A percentile compares a stretch with the other conserved stretches of the same genome.
Conservation (phyloP, 1,140 invertebrate species). For the Drosophila sturtevanti region DNA sequence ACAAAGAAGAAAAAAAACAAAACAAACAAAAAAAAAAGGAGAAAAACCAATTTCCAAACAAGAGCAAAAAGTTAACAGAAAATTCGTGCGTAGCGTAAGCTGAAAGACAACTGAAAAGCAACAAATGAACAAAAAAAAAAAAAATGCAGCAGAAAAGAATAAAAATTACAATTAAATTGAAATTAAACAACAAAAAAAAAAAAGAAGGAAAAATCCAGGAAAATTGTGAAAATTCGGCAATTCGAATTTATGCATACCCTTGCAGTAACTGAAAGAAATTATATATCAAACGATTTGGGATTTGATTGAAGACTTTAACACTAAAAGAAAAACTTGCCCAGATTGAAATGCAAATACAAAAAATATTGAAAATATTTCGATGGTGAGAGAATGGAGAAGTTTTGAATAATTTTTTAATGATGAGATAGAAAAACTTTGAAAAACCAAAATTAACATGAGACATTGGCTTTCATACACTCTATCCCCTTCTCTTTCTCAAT, state of each 20-base stretch:
- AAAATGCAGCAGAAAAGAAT: conserved; percentile 6
- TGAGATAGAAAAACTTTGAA: too few relatives aligned
- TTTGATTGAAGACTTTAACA: too few relatives aligned
- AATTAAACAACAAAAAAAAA: not conserved
- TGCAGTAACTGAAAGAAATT: too few relatives aligned
- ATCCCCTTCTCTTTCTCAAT: too few relatives aligned
- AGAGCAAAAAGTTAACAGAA: conserved; percentile 18
- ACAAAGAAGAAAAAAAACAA: not conserved
- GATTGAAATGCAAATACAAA: too few relatives aligned
- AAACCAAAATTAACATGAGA: too few relatives aligned
- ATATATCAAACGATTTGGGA: not conserved
- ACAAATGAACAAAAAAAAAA: conserved; percentile 13
- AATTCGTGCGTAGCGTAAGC: conserved; percentile 18
- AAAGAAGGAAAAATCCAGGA: not conserved
- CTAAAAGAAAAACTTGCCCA: too few relatives aligned
- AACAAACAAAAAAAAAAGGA: not conserved
- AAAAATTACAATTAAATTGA: conserved; percentile 14
- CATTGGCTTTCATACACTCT: too few relatives aligned
- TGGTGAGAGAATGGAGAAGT: too few relatives aligned
- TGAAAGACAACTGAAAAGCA: conserved; percentile 26
- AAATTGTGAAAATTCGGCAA: not conserved
- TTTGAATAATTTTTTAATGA: too few relatives aligned
- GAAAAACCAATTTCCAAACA: conserved; percentile 11
- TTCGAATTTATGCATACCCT: not conserved
- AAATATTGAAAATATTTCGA: too few relatives aligned